Evolutionary conservation across 2,113 vertebrate species (phyloP).

Genomic region (Phylloscopus trochilus): DNA sequence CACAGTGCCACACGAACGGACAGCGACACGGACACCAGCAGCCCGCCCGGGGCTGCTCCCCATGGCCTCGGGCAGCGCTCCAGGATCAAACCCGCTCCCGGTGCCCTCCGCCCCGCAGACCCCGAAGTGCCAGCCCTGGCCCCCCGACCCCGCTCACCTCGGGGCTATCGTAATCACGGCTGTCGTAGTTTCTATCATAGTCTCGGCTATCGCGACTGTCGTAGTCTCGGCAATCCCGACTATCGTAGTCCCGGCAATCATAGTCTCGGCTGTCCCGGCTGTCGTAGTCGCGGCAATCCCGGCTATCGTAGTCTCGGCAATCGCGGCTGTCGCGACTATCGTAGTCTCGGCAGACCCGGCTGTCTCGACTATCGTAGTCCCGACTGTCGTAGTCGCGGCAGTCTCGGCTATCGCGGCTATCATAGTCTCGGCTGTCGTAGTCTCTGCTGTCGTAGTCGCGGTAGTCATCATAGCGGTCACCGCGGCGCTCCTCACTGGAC

Average conservation of each 20-base stretch:
- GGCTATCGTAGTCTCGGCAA: constrained; percentile 39
- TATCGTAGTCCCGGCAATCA: constrained; percentile 36
- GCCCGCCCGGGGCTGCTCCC: neutral
- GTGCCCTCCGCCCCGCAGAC: neutral
- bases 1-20: neutral
- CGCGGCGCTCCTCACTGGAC: constrained; percentile 87
- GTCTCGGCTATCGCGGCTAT: constrained; percentile 37
- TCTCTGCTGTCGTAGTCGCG: constrained; percentile 87
- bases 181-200: constrained; percentile 51
- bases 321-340: constrained; percentile 40
- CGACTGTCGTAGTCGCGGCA: constrained; percentile 18
- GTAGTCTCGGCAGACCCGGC: constrained; percentile 38
- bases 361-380: constrained; percentile 37
- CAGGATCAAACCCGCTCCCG: accelerated
- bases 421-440: constrained; percentile 74
- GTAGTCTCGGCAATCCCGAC: constrained; percentile 36
- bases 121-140: accelerated
- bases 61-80: accelerated
- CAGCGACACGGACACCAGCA: neutral
- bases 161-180: constrained; percentile 54
- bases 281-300: constrained; percentile 37
- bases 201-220: constrained; percentile 43
- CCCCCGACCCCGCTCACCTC: constrained; percentile 43
- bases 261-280: constrained; percentile 38
- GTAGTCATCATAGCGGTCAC: constrained; percentile 89